Percentiles rank a stretch among this genome's conserved stretches.
Evolutionary conservation across 23 tunicate genomes (phyloP).

Genomic region (Botrylloides violaceus): DNA sequence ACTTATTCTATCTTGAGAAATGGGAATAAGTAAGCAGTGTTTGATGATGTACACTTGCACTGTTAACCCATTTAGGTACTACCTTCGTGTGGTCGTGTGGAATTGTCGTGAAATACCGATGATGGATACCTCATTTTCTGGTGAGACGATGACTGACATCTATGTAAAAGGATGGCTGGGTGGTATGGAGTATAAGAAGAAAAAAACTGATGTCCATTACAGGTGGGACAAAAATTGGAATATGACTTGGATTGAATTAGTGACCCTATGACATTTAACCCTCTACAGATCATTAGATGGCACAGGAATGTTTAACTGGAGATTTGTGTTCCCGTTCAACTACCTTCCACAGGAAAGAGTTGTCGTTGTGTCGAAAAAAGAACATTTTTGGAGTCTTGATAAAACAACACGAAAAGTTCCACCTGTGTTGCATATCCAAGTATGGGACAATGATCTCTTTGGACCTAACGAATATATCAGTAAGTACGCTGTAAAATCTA

Average conservation of each 20-base stretch:
- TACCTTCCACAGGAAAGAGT: conserved; percentile 71
- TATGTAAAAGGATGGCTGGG: conserved; percentile 77
- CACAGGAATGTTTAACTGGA: conserved; percentile 86
- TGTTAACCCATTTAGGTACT: conserved; percentile 63
- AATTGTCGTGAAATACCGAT: conserved; percentile 86
- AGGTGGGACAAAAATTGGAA: conserved; percentile 23
- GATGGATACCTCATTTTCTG: conserved; percentile 80
- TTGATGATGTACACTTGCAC: too few relatives aligned
- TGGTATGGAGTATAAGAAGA: conserved; percentile 70
- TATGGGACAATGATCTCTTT: conserved; percentile 82
- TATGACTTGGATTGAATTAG: neutral
- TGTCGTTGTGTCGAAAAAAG: conserved; percentile 48
- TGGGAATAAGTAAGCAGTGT: too few relatives aligned
- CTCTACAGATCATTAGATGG: conserved; percentile 70
- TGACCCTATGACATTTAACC: neutral
- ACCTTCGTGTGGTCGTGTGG: conserved; percentile 61
- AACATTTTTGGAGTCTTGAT: conserved; percentile 60
- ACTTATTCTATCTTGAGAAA: too few relatives aligned
- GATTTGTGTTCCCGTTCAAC: conserved; percentile 58
- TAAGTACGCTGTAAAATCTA: too few relatives aligned
- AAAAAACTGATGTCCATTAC: conserved; percentile 91
- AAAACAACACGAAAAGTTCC: conserved; percentile 70
- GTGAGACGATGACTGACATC: conserved; percentile 83
- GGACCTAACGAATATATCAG: conserved; percentile 81
- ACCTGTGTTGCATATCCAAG: conserved; percentile 59